Evolutionary conservation across 2,888 invertebrate species (phyloP).

Genomic region (Drosophila lutescens): DNA sequence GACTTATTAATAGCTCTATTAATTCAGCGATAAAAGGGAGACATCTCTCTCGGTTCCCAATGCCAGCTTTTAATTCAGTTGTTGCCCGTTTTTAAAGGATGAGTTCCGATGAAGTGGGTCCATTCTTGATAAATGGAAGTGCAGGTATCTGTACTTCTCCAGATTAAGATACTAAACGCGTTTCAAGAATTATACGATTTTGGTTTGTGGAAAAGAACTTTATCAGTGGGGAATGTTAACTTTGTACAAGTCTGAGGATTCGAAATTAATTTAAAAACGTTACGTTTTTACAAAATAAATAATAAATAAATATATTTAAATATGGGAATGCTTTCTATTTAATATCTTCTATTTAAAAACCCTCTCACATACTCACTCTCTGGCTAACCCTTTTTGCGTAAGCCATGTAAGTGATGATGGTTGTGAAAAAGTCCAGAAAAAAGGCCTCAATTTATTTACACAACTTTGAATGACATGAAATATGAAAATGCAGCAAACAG

Average conservation of each 20-base stretch:
- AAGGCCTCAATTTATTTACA: conserved; percentile 55
- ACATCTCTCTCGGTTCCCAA: conserved; percentile 48
- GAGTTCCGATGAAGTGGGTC: conserved; percentile 21
- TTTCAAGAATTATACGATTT: neutral
- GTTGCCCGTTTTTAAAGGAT: conserved; percentile 27
- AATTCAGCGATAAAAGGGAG: conserved; percentile 70
- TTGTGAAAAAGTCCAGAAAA: conserved; percentile 17
- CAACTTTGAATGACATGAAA: conserved; percentile 60
- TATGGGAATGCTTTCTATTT: neutral
- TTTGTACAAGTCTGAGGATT: neutral
- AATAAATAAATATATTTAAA: neutral
- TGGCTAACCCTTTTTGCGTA: neutral
- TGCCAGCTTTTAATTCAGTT: conserved; percentile 53
- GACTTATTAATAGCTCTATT: conserved; percentile 80
- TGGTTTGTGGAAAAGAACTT: neutral
- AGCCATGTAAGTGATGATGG: conserved; percentile 6
- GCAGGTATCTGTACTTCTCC: conserved; percentile 12
- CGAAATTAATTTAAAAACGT: too few relatives aligned
- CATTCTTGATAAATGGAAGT: conserved; percentile 18
- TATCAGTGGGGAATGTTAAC: neutral
- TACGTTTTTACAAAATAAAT: too few relatives aligned
- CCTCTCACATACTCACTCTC: neutral
- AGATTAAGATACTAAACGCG: neutral
- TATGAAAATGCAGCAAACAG: conserved; percentile 52
- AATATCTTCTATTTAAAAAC: neutral